Evolutionary conservation across 2,797 vertebrate species (phyloP), one percentile per base, ranked within the genome.

Genomic region (Helarctos malayanus): DNA sequence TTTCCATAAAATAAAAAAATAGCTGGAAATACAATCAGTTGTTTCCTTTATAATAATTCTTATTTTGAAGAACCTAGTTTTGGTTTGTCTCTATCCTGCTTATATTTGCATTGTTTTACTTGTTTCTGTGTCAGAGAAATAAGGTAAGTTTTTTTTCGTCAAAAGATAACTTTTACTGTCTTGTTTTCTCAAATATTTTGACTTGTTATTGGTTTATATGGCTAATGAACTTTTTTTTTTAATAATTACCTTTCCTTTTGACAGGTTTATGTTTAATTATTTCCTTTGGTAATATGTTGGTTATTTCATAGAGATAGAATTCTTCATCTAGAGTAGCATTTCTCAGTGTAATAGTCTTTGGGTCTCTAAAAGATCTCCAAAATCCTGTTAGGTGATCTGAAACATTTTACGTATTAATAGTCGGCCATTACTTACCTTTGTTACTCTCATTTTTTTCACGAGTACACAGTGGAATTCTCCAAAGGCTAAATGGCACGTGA

Each of bases 201-300:
- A 11, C 61, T 52, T 75, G 7, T 7, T 83, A 47, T 45, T 87
- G 29, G 15, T 49, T 65, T 78, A 94, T 63, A 35, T 84, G 61
- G n/a, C 14, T 29, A 19, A 11, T 13, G 5, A 94, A 65, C 1
- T 82, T 71, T 90, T 32, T 93, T 65, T 65, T 80, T 56, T 27
- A 9, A 27, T 57, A 84, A 23, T 45, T 13, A 21, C 45, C 69
- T 73, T 97, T 96, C 52, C 91, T 97, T 32, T 80, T 86, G 47
- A 75, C 5, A 25, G 25, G 5, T 59, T 81, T 59, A 25, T 71
- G 35, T 91, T 69, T n/a, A 78, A 69, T 78, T 49, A 73, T n/a
- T 32, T 76, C 63, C 11, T 35, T 45, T 94, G 83, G 88, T 94
- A 95, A 5, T 32, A 80, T 93, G 3, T 41, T 90, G 35, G 38